phyloP scores from a whole-genome alignment of 2,797 vertebrate genomes.

The Pelodytes ibericus region DNA sequence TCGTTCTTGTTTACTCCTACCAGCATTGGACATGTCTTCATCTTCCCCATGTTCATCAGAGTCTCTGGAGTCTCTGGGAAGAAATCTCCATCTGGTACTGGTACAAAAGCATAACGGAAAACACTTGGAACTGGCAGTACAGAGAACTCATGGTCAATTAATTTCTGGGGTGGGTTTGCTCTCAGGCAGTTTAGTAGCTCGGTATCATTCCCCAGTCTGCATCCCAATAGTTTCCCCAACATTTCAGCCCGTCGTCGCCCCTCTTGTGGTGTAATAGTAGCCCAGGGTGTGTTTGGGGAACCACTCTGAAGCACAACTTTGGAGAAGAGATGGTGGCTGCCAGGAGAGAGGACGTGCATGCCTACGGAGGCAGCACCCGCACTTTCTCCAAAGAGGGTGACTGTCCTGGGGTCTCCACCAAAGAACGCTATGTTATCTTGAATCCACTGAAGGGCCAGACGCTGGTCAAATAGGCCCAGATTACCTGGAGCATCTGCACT shows the following conservation, averaged over 20 bases:
- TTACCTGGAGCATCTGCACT: conserved; percentile 89
- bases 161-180: conserved; percentile 73
- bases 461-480: conserved; percentile 87
- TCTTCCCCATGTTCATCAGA: conserved; percentile 80
- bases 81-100: conserved; percentile 86
- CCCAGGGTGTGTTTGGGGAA: conserved; percentile 88
- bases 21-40: conserved; percentile 83
- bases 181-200: conserved; percentile 85
- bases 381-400: conserved; percentile 93
- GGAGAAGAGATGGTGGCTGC: conserved; percentile 80
- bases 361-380: conserved; percentile 87
- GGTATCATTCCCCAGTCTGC: conserved; percentile 79
- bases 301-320: conserved; percentile 88
- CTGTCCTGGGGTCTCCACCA: conserved; percentile 84
- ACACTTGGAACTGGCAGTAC: conserved; percentile 83
- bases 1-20: conserved; percentile 91
- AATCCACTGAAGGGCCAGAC: conserved; percentile 87
- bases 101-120: conserved; percentile 92
- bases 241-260: conserved; percentile 78
- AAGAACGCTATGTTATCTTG: conserved; percentile 84
- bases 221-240: conserved; percentile 79
- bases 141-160: conserved; percentile 85
- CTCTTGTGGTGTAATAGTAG: conserved; percentile 80
- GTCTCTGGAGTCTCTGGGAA: conserved; percentile 83
- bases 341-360: conserved; percentile 83